Evolutionary conservation across 2,888 invertebrate species (phyloP), one percentile per base, ranked within the genome.

Genomic region (Drosophila flavopinicola): DNA sequence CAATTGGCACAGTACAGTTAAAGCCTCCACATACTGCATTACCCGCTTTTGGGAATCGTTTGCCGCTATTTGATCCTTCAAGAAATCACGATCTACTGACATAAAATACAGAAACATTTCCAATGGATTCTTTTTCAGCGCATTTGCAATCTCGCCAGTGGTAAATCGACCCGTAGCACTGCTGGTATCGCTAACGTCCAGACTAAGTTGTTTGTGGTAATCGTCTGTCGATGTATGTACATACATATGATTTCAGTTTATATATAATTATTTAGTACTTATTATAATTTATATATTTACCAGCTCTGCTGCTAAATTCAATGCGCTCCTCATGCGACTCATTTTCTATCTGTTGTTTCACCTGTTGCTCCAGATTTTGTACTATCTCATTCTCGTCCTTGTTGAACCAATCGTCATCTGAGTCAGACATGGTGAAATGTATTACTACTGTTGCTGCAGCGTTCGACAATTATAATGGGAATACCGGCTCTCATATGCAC

Each of bases 361-460:
- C 61, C n/a, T 78, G 71, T 13, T 83, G 71, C 64, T 79, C 71
- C 25, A 90, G 69, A 38, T 76, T 78, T 49, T 88, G 71, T 1
- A 89, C 79, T 32, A 91, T 70, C 11, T 90, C 87, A 17, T 91
- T 88, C 41, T 90, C 89, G 49, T 91, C 91, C 54, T 90, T 89
- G 9, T 86, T 84, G 29, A 91, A 91, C 91, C 91, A 91, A 76
- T 91, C 91, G 11, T 82, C 77, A 29, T 87, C 88, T 1, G 87
- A 85, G 6, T 56, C 68, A 9, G 82, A 66, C 82, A 83, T 82
- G 1, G 6, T 41, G 10, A 32, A 49, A n/a, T n/a, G n/a, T n/a
- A n/a, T n/a, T n/a, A n/a, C n/a, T 2, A 53, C 37, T 10, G 7
- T 47, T 56, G 23, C 15, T 6, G 20, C 2, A 15, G 11, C n/a